These are phyloP conservation scores for Betta splendens DNA, from an alignment of 2,797 vertebrate species.

Conservation along the genomic window DNA sequence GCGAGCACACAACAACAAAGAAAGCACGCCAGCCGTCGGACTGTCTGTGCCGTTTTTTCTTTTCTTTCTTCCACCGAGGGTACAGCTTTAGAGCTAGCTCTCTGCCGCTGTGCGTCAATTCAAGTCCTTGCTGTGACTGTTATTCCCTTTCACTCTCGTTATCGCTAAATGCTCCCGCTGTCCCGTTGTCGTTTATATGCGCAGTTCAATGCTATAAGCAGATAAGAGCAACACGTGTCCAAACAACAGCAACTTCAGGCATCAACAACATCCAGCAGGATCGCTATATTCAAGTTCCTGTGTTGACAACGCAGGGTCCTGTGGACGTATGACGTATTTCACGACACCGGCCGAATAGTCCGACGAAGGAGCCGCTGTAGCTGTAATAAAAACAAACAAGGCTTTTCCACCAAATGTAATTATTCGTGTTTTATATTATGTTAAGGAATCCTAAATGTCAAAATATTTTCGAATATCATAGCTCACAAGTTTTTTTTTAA, in stretches of 20 bases:
- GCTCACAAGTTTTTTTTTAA: too few relatives aligned
- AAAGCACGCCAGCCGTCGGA: slow-evolving; percentile 31
- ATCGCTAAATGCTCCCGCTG: slow-evolving; percentile 26
- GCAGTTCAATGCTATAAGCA: slow-evolving; percentile 43
- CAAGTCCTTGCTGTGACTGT: slow-evolving; percentile 12
- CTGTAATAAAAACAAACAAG: too few relatives aligned
- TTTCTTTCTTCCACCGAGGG: slow-evolving; percentile 34
- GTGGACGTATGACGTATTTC: slow-evolving; percentile 51
- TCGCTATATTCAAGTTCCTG: slow-evolving; percentile 84
- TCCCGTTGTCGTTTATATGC: slow-evolving; percentile 33
- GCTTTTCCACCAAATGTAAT: too few relatives aligned
- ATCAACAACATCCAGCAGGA: slow-evolving; percentile 79
- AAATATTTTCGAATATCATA: too few relatives aligned
- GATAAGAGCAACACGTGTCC: slow-evolving; percentile 64
- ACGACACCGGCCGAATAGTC: slow-evolving; percentile 22
- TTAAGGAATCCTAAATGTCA: too few relatives aligned
- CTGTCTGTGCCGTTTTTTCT: slow-evolving; percentile 35
- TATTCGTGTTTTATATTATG: too few relatives aligned
- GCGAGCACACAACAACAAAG: slow-evolving; percentile 57
- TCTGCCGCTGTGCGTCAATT: slow-evolving; percentile 27
- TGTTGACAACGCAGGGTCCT: slow-evolving; percentile 15
- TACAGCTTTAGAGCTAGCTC: slow-evolving; percentile 50
- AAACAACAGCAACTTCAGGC: slow-evolving; percentile 76
- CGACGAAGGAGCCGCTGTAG: not conserved
- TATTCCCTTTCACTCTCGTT: slow-evolving; percentile 8